Evolutionary conservation across 2,113 vertebrate species (phyloP).

Genomic region (Pterocles burchelli): DNA sequence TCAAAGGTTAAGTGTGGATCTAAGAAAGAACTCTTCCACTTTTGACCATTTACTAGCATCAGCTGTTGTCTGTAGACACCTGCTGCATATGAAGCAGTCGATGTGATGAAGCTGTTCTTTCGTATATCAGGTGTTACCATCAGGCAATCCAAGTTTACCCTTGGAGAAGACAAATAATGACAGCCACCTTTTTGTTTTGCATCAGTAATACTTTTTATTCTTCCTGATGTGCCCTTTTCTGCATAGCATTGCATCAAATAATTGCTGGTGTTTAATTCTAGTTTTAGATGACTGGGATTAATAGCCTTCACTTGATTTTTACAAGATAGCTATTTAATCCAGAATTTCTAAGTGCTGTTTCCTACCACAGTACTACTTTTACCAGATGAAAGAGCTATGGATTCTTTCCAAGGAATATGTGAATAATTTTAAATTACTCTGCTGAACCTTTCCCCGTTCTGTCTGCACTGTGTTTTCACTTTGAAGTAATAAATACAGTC

Average conservation of each 20-base stretch:
- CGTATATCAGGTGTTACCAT: background rate
- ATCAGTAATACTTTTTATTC: background rate
- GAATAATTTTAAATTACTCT: constrained; percentile 33
- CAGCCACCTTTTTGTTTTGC: background rate
- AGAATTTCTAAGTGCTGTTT: background rate
- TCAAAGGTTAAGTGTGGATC: background rate
- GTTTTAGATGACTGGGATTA: background rate
- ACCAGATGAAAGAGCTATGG: background rate
- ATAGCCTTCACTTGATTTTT: background rate
- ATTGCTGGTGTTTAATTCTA: background rate
- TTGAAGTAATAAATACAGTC: constrained; percentile 1
- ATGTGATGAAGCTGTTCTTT: background rate
- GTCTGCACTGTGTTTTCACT: background rate
- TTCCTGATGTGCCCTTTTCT: background rate
- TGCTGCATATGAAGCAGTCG: background rate
- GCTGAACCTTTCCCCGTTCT: constrained; percentile 1
- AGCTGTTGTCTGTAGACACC: background rate
- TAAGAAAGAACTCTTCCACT: background rate
- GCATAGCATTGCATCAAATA: background rate
- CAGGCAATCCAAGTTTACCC: background rate
- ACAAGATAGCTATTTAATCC: background rate
- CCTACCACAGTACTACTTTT: background rate
- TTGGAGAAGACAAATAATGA: background rate
- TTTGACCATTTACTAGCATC: background rate
- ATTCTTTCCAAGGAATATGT: constrained; percentile 40